Conservation (phyloP, 1,140 invertebrate species). For the Drosophila oshimai region DNA sequence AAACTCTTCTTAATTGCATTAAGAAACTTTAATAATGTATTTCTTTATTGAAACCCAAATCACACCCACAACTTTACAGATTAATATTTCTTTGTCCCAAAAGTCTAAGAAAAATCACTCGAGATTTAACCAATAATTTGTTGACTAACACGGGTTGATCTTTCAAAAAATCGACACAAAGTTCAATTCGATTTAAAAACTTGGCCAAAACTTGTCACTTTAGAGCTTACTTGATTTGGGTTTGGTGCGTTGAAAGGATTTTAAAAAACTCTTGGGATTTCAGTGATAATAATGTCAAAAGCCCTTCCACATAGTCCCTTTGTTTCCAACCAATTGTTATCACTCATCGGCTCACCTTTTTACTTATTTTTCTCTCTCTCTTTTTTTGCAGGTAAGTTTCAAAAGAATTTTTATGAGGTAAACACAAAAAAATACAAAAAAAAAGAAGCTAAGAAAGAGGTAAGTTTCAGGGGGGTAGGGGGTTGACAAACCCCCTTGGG, state of each 20-base stretch:
- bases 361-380: slow-evolving; percentile 18
- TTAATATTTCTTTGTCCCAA: background rate
- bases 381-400: slow-evolving; percentile 49
- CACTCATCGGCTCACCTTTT: slow-evolving; percentile 25
- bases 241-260: slow-evolving; percentile 8
- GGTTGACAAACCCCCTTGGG: slow-evolving; percentile 21
- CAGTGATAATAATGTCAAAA: slow-evolving; percentile 21
- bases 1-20: no score
- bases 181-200: slow-evolving; percentile 11
- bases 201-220: slow-evolving; percentile 23
- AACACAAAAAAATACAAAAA: slow-evolving; percentile 10
- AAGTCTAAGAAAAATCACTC: background rate
- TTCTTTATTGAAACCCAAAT: no score
- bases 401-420: slow-evolving; percentile 34
- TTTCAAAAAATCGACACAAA: background rate
- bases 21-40: no score
- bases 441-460: slow-evolving; percentile 19
- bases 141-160: slow-evolving; percentile 1
- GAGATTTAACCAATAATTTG: slow-evolving; percentile 3
- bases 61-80: background rate
- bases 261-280: slow-evolving; percentile 8
- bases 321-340: slow-evolving; percentile 8
- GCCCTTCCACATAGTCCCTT: slow-evolving; percentile 5
- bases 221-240: slow-evolving; percentile 9
- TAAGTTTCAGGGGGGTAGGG: no score